phyloP scores from a whole-genome alignment of 2,797 vertebrate genomes.

The Gymnothorax javanicus region DNA sequence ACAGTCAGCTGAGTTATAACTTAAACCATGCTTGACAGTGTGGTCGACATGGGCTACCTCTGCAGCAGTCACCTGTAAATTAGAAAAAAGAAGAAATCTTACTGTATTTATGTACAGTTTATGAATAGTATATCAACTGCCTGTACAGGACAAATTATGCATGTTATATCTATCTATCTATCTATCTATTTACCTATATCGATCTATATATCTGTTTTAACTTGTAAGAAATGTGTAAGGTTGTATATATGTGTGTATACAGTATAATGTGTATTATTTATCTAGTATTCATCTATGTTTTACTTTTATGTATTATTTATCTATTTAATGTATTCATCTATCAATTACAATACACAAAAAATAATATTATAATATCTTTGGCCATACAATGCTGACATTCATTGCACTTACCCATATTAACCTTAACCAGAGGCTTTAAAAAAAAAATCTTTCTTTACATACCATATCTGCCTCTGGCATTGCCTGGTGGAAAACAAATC shows the following conservation, averaged over 20 bases:
- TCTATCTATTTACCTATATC: too few relatives aligned
- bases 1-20: slow-evolving; percentile 32
- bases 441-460: too few relatives aligned
- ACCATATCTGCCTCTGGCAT: too few relatives aligned
- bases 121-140: slow-evolving; percentile 12
- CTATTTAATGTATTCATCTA: too few relatives aligned
- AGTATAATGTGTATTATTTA: slow-evolving; percentile 14
- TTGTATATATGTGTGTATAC: slow-evolving; percentile 26
- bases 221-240: slow-evolving; percentile 20
- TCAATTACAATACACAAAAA: too few relatives aligned
- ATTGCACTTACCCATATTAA: too few relatives aligned
- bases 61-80: slow-evolving; percentile 28
- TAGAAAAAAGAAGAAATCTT: slow-evolving; percentile 5
- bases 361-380: too few relatives aligned
- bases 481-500: too few relatives aligned
- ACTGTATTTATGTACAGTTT: slow-evolving; percentile 10
- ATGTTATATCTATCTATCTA: neutral
- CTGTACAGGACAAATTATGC: neutral
- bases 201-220: neutral
- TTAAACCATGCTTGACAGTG: slow-evolving; percentile 36
- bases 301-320: too few relatives aligned
- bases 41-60: slow-evolving; percentile 34
- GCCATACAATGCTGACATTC: too few relatives aligned
- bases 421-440: too few relatives aligned
- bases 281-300: neutral